These are phyloP conservation scores for Polydrusus tereticollis DNA, from an alignment of 2,888 invertebrate genomes.

Conservation along the genomic window DNA sequence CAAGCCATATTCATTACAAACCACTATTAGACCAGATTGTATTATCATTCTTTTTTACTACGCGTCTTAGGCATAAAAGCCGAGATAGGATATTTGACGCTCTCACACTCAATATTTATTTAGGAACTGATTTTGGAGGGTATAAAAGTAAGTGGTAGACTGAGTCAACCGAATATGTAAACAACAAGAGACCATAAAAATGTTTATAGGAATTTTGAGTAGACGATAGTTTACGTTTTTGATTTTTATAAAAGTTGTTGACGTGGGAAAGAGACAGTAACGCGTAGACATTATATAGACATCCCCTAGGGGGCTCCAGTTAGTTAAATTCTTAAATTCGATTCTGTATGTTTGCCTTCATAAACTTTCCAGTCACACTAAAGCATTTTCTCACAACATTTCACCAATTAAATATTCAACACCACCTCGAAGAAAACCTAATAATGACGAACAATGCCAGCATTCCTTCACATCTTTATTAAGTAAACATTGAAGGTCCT, in stretches of 20 bases:
- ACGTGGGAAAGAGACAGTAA: background rate
- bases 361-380: background rate
- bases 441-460: constrained; percentile 37
- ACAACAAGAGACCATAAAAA: background rate
- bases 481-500: constrained; percentile 57
- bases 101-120: constrained; percentile 24
- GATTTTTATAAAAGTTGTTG: background rate
- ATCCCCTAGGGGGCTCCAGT: too few species aligned
- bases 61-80: constrained; percentile 14
- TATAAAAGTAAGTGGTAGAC: constrained; percentile 2
- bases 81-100: constrained; percentile 18
- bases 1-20: constrained; percentile 27
- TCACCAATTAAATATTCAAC: constrained; percentile 25
- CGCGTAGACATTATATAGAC: too few species aligned
- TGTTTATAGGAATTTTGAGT: background rate
- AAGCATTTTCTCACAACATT: constrained; percentile 24
- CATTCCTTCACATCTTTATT: constrained; percentile 45
- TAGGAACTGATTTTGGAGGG: constrained; percentile 18
- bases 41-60: constrained; percentile 28
- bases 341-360: too few species aligned
- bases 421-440: constrained; percentile 17
- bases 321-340: too few species aligned
- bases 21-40: constrained; percentile 34
- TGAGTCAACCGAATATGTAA: constrained; percentile 1
- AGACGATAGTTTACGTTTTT: background rate